phyloP scores from a whole-genome alignment of 2,113 vertebrate genomes.

The Mobula birostris region DNA sequence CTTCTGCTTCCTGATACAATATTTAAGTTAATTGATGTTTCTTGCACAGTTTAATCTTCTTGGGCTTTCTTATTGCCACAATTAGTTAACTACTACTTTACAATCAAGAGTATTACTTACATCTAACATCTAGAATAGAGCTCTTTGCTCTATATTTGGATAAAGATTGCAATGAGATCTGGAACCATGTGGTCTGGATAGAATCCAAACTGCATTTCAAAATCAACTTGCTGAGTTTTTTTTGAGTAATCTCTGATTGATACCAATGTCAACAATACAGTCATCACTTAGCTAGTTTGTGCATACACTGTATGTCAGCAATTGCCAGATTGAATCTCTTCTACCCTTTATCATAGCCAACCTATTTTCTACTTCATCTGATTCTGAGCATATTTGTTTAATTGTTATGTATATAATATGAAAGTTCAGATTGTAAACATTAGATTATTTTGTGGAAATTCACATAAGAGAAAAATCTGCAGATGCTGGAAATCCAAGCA shows the following conservation, averaged over 20 bases:
- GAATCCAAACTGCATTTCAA: too few species aligned
- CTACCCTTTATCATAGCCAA: not conserved
- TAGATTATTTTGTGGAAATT: not conserved
- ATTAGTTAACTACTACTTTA: too few species aligned
- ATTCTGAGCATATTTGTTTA: not conserved
- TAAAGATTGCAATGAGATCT: too few species aligned
- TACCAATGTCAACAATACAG: not conserved
- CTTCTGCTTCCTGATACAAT: not conserved
- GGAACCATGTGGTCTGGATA: too few species aligned
- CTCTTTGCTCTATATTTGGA: too few species aligned
- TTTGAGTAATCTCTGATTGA: not conserved
- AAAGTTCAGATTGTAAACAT: not conserved
- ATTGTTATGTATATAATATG: too few species aligned
- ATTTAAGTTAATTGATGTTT: not conserved
- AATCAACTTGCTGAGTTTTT: too few species aligned
- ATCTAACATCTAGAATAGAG: too few species aligned
- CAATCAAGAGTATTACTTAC: too few species aligned
- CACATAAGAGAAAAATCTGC: not conserved
- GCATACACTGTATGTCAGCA: not conserved
- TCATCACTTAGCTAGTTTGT: not conserved
- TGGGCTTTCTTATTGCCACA: too few species aligned
- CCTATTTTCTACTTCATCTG: not conserved
- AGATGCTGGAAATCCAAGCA: too few species aligned
- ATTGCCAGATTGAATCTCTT: not conserved
- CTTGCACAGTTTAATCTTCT: not conserved